phyloP scores from a whole-genome alignment of 2,113 vertebrate genomes.

The Phylloscopus trochiloides region DNA sequence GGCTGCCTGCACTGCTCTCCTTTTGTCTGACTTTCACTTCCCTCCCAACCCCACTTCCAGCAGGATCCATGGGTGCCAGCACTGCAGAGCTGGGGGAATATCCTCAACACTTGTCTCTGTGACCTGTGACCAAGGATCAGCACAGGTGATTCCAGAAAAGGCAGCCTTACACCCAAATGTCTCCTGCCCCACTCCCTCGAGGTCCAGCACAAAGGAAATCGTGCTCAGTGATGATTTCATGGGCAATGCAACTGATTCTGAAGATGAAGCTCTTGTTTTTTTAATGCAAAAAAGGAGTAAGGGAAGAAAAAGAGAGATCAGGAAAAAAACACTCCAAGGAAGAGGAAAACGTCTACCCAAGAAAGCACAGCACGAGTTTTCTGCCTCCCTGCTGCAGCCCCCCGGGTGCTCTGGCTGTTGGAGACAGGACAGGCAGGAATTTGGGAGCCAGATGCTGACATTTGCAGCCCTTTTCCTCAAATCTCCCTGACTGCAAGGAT shows the following conservation, averaged over 20 bases:
- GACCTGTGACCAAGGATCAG: neutral
- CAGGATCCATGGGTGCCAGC: neutral
- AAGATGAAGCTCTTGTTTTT: neutral
- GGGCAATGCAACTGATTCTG: neutral
- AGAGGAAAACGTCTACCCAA: neutral
- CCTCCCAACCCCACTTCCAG: neutral
- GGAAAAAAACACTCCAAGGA: neutral
- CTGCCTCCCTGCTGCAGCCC: neutral
- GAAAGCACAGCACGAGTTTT: neutral
- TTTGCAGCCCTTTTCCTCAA: neutral
- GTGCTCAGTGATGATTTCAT: accelerated
- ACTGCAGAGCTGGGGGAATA: neutral
- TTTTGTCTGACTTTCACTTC: neutral
- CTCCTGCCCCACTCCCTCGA: neutral
- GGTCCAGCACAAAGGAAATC: neutral
- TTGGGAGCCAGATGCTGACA: neutral
- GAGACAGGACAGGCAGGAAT: neutral
- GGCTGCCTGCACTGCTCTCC: neutral
- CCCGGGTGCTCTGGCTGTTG: neutral
- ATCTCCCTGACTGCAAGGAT: neutral
- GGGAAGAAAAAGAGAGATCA: neutral
- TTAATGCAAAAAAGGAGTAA: neutral
- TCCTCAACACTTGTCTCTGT: neutral
- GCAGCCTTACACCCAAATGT: neutral
- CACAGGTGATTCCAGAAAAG: neutral